Evolutionary conservation across 2,113 vertebrate species (phyloP).

Genomic region (Atherinomorus stipes): DNA sequence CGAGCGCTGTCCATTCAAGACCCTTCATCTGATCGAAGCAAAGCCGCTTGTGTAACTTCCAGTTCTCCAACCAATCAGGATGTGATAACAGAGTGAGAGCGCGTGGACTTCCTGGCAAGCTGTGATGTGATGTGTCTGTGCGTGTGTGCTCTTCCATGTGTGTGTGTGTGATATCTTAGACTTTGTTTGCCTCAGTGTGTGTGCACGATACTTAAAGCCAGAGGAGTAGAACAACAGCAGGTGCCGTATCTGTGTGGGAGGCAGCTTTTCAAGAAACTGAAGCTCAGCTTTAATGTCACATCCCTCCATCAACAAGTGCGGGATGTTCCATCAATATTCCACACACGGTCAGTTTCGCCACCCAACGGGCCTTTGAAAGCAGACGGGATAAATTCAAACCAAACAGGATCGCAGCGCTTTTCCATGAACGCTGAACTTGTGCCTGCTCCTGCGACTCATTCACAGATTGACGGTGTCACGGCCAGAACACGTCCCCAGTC

Average conservation of each 20-base stretch:
- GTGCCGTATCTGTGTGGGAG: conserved; percentile 41
- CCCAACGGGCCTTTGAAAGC: too few species aligned
- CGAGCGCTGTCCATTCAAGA: conserved; percentile 44
- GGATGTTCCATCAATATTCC: too few species aligned
- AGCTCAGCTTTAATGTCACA: conserved; percentile 36
- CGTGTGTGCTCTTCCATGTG: neutral
- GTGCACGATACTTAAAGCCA: conserved; percentile 21
- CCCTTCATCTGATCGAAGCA: conserved; percentile 52
- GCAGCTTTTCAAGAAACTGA: conserved; percentile 60
- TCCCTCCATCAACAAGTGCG: too few species aligned
- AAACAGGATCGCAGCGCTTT: too few species aligned
- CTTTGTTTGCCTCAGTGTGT: conserved; percentile 20
- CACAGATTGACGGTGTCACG: too few species aligned
- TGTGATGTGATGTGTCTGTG: neutral
- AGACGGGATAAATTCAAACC: too few species aligned
- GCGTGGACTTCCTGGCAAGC: conserved; percentile 21
- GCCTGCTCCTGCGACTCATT: too few species aligned
- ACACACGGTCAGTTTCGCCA: too few species aligned
- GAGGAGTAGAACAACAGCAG: conserved; percentile 36
- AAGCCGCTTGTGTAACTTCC: conserved; percentile 47
- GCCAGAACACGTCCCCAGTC: too few species aligned
- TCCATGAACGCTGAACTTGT: too few species aligned
- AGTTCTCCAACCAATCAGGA: conserved; percentile 32
- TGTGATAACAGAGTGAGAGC: conserved; percentile 28
- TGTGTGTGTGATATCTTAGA: neutral